A percentile compares a stretch with the other conserved stretches of the same genome.
Conservation (phyloP, 2,113 vertebrate genomes). For the Glareola pratincola region DNA sequence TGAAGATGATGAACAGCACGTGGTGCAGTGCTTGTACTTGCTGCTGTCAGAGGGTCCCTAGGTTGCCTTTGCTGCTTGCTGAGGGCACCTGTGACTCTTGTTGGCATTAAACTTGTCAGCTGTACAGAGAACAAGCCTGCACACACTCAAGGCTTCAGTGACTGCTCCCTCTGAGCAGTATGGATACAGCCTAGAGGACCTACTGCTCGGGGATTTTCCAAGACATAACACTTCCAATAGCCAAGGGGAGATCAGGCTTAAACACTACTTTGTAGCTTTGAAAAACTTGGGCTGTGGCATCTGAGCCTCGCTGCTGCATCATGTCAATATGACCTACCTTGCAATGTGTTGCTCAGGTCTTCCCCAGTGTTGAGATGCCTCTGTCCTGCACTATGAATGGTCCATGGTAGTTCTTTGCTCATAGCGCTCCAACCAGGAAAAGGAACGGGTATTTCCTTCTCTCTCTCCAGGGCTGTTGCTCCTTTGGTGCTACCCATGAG, state of each 20-base stretch:
- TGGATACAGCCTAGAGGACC: background rate
- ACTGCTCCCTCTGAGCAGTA: background rate
- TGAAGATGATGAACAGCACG: background rate
- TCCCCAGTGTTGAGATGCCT: background rate
- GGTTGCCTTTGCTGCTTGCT: background rate
- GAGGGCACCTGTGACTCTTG: background rate
- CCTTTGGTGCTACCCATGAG: background rate
- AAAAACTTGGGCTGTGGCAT: background rate
- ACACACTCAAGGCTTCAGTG: background rate
- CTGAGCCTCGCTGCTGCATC: background rate
- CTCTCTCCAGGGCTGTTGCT: background rate
- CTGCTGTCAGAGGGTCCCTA: background rate
- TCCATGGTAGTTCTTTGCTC: background rate
- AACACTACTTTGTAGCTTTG: background rate
- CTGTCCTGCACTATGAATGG: background rate
- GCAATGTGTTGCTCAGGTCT: background rate
- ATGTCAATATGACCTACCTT: background rate
- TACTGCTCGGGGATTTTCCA: background rate
- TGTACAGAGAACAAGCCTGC: background rate
- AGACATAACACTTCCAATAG: background rate
- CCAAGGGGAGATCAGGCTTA: background rate
- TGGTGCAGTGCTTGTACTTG: rapidly evolving
- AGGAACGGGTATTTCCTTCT: background rate
- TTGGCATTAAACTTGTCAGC: background rate
- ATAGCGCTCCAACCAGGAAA: background rate